Evolutionary conservation across 23 tunicate genomes (phyloP), one percentile per base, ranked within the genome.

Genomic region (Halocynthia aurantium): DNA sequence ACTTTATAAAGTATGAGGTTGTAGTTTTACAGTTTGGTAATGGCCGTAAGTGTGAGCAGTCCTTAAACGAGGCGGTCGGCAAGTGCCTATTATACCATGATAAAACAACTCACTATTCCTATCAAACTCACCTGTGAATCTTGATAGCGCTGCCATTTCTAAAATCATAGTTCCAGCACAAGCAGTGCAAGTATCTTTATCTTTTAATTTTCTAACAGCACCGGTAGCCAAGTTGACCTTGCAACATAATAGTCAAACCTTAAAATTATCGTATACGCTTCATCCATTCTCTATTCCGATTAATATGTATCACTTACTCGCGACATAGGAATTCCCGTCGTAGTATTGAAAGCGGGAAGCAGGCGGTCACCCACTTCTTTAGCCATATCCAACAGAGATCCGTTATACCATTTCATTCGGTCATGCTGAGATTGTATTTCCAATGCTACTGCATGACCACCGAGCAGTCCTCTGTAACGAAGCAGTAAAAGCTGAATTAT

Each of bases 101-200:
- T 12, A 11, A 57, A 15, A n/a, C 64, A 60, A 15, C n/a, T 50
- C n/a, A 44, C n/a, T 10, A 72, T 18, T 72, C 4, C 21, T 61
- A 61, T 7, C 6, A 53, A 12, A 6, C 21, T 55, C 53, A 84
- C 97, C 98, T 57, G 98, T 93, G 62, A 82, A 93, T 61, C 98
- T 80, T 52, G 98, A 82, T n/a, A 93, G 70, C 8, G 98, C 98
- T 18, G 98, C 93, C 93, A 93, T 86, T 71, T 93, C 98, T 19
- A 93, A 66, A 0, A 93, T 63, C 93, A 86, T 86, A 6, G 98
- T 93, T 7, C 98, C 98, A 5, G 98, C 98, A 73, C 98, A 93
- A 17, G 98, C 98, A 52, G 98, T 93, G 70, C 98, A 93, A 11
- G 98, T 93, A 64, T 93, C 98, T 72, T 57, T 81, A 58, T 86